Percentiles rank a stretch among this genome's conserved stretches.
These are phyloP conservation scores for Leucophenga maculata DNA, from an alignment of 2,888 invertebrate genomes.

Conservation along the genomic window DNA sequence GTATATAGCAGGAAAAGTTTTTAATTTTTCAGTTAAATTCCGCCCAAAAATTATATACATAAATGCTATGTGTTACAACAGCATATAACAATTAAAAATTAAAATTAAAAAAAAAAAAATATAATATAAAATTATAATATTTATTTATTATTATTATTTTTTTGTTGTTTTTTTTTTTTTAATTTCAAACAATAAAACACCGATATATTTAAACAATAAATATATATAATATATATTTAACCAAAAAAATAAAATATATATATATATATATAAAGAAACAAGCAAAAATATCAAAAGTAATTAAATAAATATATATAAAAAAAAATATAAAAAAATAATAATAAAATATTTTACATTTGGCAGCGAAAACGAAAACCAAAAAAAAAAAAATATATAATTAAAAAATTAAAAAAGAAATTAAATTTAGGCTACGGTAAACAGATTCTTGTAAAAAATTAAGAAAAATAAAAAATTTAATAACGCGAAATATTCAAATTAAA, in stretches of 20 bases:
- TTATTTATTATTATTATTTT: not conserved
- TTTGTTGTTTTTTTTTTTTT: not conserved
- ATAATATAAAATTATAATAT: not conserved
- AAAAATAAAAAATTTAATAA: slow-evolving; percentile 15
- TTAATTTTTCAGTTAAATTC: slow-evolving; percentile 15
- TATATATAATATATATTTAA: not conserved
- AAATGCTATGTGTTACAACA: not conserved
- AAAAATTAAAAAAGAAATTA: slow-evolving; percentile 6
- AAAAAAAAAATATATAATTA: not conserved
- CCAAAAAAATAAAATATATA: not conserved
- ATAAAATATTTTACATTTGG: not conserved
- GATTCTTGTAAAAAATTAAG: slow-evolving; percentile 13
- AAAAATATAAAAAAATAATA: not conserved
- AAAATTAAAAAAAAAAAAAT: not conserved
- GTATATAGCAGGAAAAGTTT: too few relatives aligned
- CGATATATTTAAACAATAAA: not conserved
- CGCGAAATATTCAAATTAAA: slow-evolving; percentile 33
- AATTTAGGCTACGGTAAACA: not conserved
- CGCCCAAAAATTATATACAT: slow-evolving; percentile 2
- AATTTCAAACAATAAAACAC: not conserved
- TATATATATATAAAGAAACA: not conserved
- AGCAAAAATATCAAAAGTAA: slow-evolving; percentile 15
- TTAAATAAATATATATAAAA: slow-evolving; percentile 25
- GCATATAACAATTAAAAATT: not conserved
- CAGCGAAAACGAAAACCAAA: not conserved